Evolutionary conservation across 2,888 invertebrate genomes (phyloP).

Genomic region (Andrena flavipes): DNA sequence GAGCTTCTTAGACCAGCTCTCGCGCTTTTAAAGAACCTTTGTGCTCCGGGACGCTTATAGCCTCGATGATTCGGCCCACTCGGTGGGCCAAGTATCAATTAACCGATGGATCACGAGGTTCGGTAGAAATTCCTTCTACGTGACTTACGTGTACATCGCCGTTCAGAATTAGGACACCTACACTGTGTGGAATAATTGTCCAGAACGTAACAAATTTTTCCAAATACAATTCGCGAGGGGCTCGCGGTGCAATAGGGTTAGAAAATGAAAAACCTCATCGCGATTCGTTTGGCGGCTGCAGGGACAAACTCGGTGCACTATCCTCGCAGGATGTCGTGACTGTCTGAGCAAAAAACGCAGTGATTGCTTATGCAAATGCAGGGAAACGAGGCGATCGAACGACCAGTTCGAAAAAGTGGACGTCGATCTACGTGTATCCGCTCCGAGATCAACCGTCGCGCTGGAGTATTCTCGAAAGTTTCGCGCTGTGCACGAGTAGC

Average conservation of each 20-base stretch:
- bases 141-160: not conserved
- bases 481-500: slow-evolving; percentile 46
- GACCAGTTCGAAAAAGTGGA: slow-evolving; percentile 29
- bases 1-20: not conserved
- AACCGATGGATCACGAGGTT: not conserved
- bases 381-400: slow-evolving; percentile 42
- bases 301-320: slow-evolving; percentile 16
- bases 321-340: slow-evolving; percentile 9
- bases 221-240: not conserved
- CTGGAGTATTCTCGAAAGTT: slow-evolving; percentile 26
- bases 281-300: slow-evolving; percentile 7
- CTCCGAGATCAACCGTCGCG: slow-evolving; percentile 17
- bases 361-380: slow-evolving; percentile 34
- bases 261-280: not conserved
- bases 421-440: slow-evolving; percentile 1
- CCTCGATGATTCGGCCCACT: not conserved
- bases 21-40: not conserved
- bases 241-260: slow-evolving; percentile 2
- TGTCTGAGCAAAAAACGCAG: slow-evolving; percentile 26
- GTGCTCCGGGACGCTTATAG: slow-evolving; percentile 5
- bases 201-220: not conserved
- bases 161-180: not conserved
- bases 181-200: not conserved
- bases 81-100: not conserved
- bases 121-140: not conserved